phyloP scores from a whole-genome alignment of 2,113 vertebrate species.

The Picathartes gymnocephalus region DNA sequence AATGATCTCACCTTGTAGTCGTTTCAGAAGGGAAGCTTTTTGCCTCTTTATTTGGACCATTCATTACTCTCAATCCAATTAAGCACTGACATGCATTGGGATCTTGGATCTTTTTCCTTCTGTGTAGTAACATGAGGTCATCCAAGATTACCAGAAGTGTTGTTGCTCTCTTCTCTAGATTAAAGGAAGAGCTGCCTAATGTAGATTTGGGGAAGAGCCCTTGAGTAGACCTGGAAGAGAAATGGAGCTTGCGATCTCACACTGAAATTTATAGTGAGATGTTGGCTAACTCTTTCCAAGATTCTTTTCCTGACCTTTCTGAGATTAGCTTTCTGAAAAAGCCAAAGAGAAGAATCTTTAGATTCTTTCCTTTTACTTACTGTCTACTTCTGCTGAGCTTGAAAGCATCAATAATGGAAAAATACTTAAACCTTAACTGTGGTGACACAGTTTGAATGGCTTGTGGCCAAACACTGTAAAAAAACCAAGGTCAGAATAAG shows the following conservation, averaged over 20 bases:
- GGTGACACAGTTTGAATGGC: background rate
- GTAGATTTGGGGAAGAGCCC: background rate
- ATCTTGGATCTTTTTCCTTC: background rate
- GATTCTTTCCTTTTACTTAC: background rate
- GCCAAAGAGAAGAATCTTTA: background rate
- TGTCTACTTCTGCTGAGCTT: background rate
- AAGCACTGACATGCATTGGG: background rate
- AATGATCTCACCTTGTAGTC: background rate
- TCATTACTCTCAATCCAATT: background rate
- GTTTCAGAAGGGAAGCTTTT: background rate
- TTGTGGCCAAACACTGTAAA: background rate
- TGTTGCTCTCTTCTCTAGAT: background rate
- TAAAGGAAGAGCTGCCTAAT: background rate
- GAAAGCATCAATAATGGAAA: background rate
- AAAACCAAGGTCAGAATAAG: background rate
- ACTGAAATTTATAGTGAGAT: background rate
- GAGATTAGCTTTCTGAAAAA: background rate
- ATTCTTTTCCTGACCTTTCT: background rate
- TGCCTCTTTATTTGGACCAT: background rate
- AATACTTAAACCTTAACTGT: conserved; percentile 5
- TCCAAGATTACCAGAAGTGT: background rate
- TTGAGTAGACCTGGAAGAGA: background rate
- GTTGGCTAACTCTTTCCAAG: background rate
- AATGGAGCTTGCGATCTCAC: background rate
- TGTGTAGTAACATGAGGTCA: background rate